These are phyloP conservation scores for Carollia perspicillata DNA, from an alignment of 2,113 vertebrate species.

Conservation along the genomic window DNA sequence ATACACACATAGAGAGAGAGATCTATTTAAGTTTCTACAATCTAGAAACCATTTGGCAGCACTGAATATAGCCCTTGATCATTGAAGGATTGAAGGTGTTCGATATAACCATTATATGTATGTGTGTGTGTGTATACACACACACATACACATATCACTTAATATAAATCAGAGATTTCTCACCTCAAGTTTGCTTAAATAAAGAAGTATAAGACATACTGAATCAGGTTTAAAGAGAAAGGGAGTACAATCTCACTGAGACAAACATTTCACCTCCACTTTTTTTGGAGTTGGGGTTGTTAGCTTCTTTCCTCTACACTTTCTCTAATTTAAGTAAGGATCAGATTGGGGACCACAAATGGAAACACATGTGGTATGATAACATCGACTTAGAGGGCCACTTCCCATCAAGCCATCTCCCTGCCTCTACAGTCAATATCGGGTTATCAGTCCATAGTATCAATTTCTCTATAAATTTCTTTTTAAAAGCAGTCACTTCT, in stretches of 20 bases:
- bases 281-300: fast-evolving
- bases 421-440: not conserved
- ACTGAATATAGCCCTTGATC: not conserved
- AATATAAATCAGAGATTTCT: not conserved
- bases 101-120: not conserved
- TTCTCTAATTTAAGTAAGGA: not conserved
- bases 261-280: not conserved
- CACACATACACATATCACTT: no score
- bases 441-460: not conserved
- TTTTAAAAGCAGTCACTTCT: not conserved
- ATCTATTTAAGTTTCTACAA: not conserved
- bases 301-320: not conserved
- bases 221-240: not conserved
- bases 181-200: not conserved
- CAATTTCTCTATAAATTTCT: not conserved
- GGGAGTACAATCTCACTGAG: not conserved
- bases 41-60: not conserved
- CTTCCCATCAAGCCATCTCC: not conserved
- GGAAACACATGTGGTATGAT: not conserved
- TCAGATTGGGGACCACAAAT: not conserved
- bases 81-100: not conserved
- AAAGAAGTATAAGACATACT: not conserved
- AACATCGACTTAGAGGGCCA: not conserved
- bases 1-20: not conserved
- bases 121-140: no score